Conservation (phyloP, 2,888 invertebrate species). For the Apamea sordens region DNA sequence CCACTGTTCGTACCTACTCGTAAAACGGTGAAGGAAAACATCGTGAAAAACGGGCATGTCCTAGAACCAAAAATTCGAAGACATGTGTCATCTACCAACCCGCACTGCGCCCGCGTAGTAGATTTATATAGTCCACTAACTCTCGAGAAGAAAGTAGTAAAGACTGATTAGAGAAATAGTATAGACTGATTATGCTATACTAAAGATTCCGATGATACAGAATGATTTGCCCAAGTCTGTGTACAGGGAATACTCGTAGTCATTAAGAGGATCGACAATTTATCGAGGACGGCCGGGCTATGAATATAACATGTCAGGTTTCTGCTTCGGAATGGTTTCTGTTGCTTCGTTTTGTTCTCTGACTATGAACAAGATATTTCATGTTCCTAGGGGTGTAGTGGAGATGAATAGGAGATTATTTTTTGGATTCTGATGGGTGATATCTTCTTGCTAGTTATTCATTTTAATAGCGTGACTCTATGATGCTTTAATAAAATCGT, state of each 20-base stretch:
- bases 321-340: conserved; percentile 13
- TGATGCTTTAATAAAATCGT: too few relatives aligned
- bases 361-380: conserved; percentile 53
- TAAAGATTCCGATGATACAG: conserved; percentile 23
- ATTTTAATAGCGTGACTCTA: not conserved
- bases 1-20: not conserved
- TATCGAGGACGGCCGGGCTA: conserved; percentile 25
- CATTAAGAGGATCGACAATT: conserved; percentile 50
- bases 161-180: too few relatives aligned
- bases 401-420: conserved; percentile 8
- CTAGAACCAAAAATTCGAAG: not conserved
- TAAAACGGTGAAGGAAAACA: not conserved
- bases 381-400: not conserved
- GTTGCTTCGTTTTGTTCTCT: conserved; percentile 1
- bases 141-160: too few relatives aligned
- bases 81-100: not conserved
- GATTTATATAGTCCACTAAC: not conserved
- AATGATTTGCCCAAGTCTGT: conserved; percentile 12
- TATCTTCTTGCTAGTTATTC: not conserved
- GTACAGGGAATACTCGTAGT: conserved; percentile 13
- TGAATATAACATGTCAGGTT: conserved; percentile 48
- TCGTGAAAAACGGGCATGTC: not conserved
- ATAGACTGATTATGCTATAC: too few relatives aligned
- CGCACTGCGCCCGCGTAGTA: not conserved
- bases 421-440: not conserved